A percentile compares a stretch with the other conserved stretches of the same genome.
Evolutionary conservation across 2,888 invertebrate species (phyloP).

Genomic region (Caenorhabditis sulstoni): DNA sequence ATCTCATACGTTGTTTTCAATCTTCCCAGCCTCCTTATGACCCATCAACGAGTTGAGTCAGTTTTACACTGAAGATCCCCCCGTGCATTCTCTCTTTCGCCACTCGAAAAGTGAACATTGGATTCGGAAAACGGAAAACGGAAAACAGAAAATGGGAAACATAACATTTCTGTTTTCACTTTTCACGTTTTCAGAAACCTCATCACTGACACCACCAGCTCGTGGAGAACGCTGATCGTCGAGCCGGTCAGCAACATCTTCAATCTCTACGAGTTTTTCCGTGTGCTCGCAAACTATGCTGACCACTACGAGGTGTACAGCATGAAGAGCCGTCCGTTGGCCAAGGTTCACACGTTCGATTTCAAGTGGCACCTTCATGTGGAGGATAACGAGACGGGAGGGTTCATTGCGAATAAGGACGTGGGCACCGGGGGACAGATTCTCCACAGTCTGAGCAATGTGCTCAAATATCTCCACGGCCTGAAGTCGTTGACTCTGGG

Average conservation of each 20-base stretch:
- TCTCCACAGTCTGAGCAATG: conserved; percentile 81
- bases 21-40: no score
- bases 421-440: conserved; percentile 86
- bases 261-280: conserved; percentile 90
- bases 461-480: conserved; percentile 86
- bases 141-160: conserved; percentile 2
- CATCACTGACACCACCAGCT: conserved; percentile 85
- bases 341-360: conserved; percentile 57
- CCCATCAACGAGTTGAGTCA: no score
- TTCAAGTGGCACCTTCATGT: conserved; percentile 78
- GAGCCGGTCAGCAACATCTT: conserved; percentile 88
- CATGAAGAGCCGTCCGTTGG: conserved; percentile 52
- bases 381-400: conserved; percentile 61
- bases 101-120: conserved; percentile 10
- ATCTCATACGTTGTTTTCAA: no score
- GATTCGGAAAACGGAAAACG: no score
- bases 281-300: conserved; percentile 85
- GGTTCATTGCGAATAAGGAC: conserved; percentile 57
- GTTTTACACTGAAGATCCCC: no score
- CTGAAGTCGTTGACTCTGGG: conserved; percentile 86
- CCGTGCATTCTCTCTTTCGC: no score
- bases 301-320: conserved; percentile 68
- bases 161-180: not conserved
- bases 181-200: conserved; percentile 82
- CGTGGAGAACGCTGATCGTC: conserved; percentile 86